Evolutionary conservation across 2,888 invertebrate species (phyloP), one percentile per base, ranked within the genome.

Genomic region (Alitta virens): DNA sequence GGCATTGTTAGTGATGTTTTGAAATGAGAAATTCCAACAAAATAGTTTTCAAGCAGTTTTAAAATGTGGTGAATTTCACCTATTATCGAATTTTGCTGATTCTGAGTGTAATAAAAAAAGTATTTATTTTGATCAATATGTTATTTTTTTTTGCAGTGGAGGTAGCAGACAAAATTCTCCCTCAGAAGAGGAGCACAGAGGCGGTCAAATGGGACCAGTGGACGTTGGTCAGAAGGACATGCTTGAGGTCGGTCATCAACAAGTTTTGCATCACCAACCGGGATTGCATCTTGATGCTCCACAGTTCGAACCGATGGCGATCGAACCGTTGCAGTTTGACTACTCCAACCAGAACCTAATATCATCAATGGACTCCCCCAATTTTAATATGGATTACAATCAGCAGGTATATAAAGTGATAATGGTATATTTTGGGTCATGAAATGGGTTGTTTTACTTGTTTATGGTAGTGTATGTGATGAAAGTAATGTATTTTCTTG

Each of bases 141-240:
- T n/a, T n/a, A n/a, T n/a, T n/a, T n/a, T n/a, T n/a, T n/a, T n/a
- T n/a, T n/a, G 40, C 40, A 63, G 50, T 18, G 53, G 91, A 46
- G 92, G 92, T 59, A 93, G 94, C 76, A 88, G 93, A 75, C 94
- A 94, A 83, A 92, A 92, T 66, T 94, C 94, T 50, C 94, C 94
- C 56, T 91, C 92, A 18, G 93, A 93, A 83, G 91, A 91, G 75
- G 91, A 91, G 64, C 84, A 87, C 63, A 69, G 26, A 5, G 25
- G 21, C n/a, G 53, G 53, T 42, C 53, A 52, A 1, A 27, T 33
- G 40, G 51, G 38, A 16, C 27, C 53, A 1, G 51, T 52, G 58
- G 53, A 18, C 40, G 43, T 16, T 3, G 42, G 49, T 5, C 49
- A 25, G 43, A 33, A 51, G 24, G 50, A 70, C 68, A 33, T 71